Conservation (phyloP, 2,888 invertebrate species). For the Drosophila meridionalis region DNA sequence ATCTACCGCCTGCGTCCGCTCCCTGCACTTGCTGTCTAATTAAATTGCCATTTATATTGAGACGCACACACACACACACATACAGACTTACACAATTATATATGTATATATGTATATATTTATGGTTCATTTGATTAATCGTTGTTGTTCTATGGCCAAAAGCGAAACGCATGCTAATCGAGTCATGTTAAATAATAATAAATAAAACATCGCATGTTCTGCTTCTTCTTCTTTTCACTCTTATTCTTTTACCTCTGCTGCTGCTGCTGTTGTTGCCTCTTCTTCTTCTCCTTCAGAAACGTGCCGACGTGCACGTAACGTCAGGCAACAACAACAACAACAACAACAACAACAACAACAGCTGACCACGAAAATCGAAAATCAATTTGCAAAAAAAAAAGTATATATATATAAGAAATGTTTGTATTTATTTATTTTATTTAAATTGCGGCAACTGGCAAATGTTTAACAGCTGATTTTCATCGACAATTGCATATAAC, state of each 20-base stretch:
- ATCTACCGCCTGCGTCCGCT: conserved; percentile 51
- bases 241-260: not conserved
- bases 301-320: conserved; percentile 65
- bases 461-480: conserved; percentile 11
- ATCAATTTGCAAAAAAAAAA: conserved; percentile 61
- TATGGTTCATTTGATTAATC: conserved; percentile 74
- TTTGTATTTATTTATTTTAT: conserved; percentile 10
- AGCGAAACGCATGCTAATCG: conserved; percentile 38
- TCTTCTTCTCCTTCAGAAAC: conserved; percentile 37
- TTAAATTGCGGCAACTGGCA: conserved; percentile 16
- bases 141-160: conserved; percentile 34
- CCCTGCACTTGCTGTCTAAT: conserved; percentile 46
- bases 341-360: conserved; percentile 4
- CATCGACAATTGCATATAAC: not conserved
- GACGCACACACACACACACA: conserved; percentile 8
- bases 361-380: conserved; percentile 54
- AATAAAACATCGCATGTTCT: conserved; percentile 58
- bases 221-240: not conserved
- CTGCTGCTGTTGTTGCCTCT: not conserved
- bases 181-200: conserved; percentile 36
- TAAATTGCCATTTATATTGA: conserved; percentile 64
- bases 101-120: conserved; percentile 24
- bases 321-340: conserved; percentile 9
- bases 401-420: conserved; percentile 10
- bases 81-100: not conserved